Evolutionary conservation across 2,113 vertebrate genomes (phyloP), one percentile per base, ranked within the genome.

Genomic region (Pseudonaja textilis): DNA sequence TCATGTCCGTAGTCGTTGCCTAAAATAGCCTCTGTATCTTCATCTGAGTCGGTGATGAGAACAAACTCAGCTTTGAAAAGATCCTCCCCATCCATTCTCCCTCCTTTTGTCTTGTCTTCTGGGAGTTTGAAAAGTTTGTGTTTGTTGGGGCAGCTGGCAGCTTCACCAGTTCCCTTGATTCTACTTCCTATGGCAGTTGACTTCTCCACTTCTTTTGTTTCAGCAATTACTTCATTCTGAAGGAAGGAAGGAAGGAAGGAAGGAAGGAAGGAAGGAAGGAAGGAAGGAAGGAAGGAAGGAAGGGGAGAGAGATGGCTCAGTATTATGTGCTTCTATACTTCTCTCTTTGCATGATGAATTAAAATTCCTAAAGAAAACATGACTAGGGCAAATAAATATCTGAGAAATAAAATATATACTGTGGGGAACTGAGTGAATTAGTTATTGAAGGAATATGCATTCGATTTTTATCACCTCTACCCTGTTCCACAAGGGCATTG

Each of bases 51-150:
- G 29, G 97, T 97, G 94, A 99, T 97, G 93, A 98, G 97, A 94
- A 99, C 98, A 95, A 98, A 98, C 90, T 99, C 98, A 3, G 98
- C 98, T 97, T 98, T 98, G 93, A 98, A 99, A 94, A 98, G 97
- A 86, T 98, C 97, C 91, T 97, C 95, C 87, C 97, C 97, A 47
- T 98, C 97, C 98, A 98, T 98, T 94, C 95, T 96, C 94, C 95
- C 95, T 94, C 93, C 22, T 16, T 89, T 96, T 0, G 18, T 22
- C 90, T 95, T 90, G 87, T 23, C 22, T 56, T 22, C 23, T 0
- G 4, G 89, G 92, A 88, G 90, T 95, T 93, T 94, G 91, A 94
- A 96, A 95, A 89, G n/a, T 0, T 74, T 95, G 91, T 0, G 86
- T 22, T n/a, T 87, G 42, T 94, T 93, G 93, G 90, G 86, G 86